These are phyloP conservation scores for Linnaemya tessellans DNA, from an alignment of 2,888 invertebrate species.

Conservation along the genomic window DNA sequence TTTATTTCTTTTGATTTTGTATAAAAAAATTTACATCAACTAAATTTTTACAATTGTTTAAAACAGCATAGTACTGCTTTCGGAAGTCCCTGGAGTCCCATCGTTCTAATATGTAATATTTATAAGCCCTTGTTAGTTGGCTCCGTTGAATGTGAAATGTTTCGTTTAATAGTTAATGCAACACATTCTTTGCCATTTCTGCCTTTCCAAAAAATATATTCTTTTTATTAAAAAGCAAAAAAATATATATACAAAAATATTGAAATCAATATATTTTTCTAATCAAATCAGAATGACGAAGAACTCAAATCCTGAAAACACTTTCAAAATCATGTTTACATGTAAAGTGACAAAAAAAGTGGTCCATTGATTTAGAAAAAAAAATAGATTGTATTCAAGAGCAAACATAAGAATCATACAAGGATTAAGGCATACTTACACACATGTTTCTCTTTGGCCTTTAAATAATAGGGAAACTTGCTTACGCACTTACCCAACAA, in stretches of 20 bases:
- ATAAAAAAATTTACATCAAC: too few species aligned
- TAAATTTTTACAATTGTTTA: too few species aligned
- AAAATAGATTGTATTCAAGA: constrained; percentile 45
- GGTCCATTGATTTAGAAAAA: constrained; percentile 51
- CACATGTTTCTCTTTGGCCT: constrained; percentile 43
- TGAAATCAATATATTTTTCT: constrained; percentile 39
- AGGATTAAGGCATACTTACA: constrained; percentile 24
- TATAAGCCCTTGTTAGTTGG: too few species aligned
- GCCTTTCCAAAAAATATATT: neutral
- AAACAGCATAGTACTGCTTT: too few species aligned
- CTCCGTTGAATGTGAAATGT: too few species aligned
- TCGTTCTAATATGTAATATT: too few species aligned
- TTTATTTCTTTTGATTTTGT: too few species aligned
- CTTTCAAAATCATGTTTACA: constrained; percentile 69
- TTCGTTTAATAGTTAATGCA: neutral
- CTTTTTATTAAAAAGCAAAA: constrained; percentile 6
- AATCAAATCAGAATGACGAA: neutral
- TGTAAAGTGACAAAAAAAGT: constrained; percentile 67
- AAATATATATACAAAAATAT: constrained; percentile 10
- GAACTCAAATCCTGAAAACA: constrained; percentile 47
- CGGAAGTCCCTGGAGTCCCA: too few species aligned
- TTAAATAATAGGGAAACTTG: constrained; percentile 14
- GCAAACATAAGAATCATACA: constrained; percentile 35
- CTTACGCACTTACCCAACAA: neutral
- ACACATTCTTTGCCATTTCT: neutral